A percentile compares a stretch with the other conserved stretches of the same genome.
Conservation (phyloP, 2,888 invertebrate species). For the Nomada ferruginata region DNA sequence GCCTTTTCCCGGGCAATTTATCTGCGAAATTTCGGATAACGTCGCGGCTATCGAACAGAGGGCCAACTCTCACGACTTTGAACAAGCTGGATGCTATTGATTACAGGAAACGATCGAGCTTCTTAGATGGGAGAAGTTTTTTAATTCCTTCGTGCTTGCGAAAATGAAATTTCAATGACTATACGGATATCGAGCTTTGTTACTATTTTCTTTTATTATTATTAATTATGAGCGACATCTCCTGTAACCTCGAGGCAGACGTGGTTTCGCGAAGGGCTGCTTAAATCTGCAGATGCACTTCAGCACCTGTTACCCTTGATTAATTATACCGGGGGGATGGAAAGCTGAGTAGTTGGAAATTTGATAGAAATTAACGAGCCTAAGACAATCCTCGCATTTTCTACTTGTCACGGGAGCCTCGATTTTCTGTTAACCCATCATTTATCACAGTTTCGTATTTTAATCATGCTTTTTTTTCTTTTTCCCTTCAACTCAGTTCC, state of each 20-base stretch:
- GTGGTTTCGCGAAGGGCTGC: conserved; percentile 15
- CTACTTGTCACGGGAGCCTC: not conserved
- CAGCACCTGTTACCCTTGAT: conserved; percentile 52
- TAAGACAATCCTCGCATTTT: not conserved
- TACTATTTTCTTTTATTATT: not conserved
- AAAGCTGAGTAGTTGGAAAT: not conserved
- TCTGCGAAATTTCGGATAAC: conserved; percentile 5
- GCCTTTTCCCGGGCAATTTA: conserved; percentile 20
- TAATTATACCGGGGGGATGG: conserved; percentile 15
- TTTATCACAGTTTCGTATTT: no score
- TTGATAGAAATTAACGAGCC: conserved; percentile 4
- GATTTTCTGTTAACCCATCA: no score
- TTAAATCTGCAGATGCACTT: conserved; percentile 26
- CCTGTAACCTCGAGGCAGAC: not conserved
- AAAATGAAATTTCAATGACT: not conserved
- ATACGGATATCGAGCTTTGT: no score
- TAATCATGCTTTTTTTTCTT: not conserved
- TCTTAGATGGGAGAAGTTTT: not conserved
- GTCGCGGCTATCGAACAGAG: not conserved
- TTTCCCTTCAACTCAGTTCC: not conserved
- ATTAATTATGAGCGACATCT: conserved; percentile 18
- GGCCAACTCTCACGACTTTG: no score
- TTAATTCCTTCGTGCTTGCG: not conserved
- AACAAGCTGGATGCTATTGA: no score
- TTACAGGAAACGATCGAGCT: no score